These are phyloP conservation scores for Leucophora obtusa DNA, from an alignment of 2,888 invertebrate species.

Conservation along the genomic window DNA sequence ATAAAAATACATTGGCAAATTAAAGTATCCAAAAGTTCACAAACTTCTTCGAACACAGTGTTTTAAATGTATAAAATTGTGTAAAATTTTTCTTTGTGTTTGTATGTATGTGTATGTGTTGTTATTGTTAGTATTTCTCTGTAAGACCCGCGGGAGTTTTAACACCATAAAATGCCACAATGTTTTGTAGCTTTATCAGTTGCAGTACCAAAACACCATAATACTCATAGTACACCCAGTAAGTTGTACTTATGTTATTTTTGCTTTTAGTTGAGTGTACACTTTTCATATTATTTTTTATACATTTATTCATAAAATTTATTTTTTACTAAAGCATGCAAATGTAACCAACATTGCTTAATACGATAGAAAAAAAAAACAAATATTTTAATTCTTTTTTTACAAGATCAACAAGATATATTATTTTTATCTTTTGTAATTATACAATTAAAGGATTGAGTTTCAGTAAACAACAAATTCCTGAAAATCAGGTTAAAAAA, in stretches of 20 bases:
- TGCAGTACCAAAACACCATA: conserved; percentile 30
- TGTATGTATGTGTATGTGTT: neutral
- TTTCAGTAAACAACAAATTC: conserved; percentile 7
- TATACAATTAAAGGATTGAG: conserved; percentile 20
- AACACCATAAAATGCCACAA: conserved; percentile 59
- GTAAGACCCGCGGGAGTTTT: conserved; percentile 56
- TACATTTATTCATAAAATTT: neutral
- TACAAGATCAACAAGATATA: neutral
- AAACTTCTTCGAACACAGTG: neutral
- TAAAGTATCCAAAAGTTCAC: neutral
- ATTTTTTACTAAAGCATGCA: neutral
- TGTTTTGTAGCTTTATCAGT: conserved; percentile 61
- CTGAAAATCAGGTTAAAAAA: neutral
- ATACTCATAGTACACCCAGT: neutral
- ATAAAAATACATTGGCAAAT: too few species aligned
- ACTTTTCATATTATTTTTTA: neutral
- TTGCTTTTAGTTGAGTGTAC: neutral
- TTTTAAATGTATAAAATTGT: neutral
- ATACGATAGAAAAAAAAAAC: neutral
- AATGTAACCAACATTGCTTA: neutral
- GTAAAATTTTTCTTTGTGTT: neutral
- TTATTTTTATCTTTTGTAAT: neutral
- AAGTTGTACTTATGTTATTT: neutral
- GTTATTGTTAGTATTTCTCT: neutral
- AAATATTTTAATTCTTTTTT: neutral